Evolutionary conservation across 2,888 invertebrate genomes (phyloP).

Genomic region (Drosophila mayaguana): DNA sequence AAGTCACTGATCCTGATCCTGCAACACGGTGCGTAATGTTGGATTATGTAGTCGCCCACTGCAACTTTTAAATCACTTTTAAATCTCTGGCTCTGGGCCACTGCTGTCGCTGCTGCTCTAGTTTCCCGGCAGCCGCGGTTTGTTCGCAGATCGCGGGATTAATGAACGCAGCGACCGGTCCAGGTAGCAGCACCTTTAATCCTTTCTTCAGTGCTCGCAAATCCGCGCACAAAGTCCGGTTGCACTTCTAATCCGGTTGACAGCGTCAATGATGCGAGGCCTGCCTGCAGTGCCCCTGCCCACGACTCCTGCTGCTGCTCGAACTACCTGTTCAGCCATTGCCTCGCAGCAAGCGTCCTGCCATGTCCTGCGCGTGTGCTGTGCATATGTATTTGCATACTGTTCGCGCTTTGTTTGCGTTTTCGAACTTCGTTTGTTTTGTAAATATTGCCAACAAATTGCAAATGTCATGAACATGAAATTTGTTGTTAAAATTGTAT

Average conservation of each 20-base stretch:
- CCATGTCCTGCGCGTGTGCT: slow-evolving; percentile 10
- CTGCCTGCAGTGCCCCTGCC: slow-evolving; percentile 12
- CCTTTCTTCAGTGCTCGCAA: slow-evolving; percentile 64
- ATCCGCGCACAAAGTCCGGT: slow-evolving; percentile 71
- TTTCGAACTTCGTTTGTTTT: slow-evolving; percentile 59
- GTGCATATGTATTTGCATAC: slow-evolving; percentile 55
- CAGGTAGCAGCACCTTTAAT: slow-evolving; percentile 71
- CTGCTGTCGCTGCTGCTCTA: slow-evolving; percentile 50
- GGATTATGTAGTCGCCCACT: slow-evolving; percentile 63
- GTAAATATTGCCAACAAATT: slow-evolving; percentile 58
- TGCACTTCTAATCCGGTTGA: slow-evolving; percentile 73
- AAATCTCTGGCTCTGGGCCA: slow-evolving; percentile 32
- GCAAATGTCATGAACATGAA: slow-evolving; percentile 1
- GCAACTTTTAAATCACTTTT: slow-evolving; percentile 66
- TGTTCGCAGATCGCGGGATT: slow-evolving; percentile 55
- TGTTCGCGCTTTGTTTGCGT: slow-evolving; percentile 48
- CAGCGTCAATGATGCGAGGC: slow-evolving; percentile 58
- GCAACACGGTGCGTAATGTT: slow-evolving; percentile 67
- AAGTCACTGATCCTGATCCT: slow-evolving; percentile 53
- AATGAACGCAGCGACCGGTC: slow-evolving; percentile 56
- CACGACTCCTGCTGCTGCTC: slow-evolving; percentile 1
- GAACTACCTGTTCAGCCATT: slow-evolving; percentile 22
- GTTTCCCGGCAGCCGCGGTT: slow-evolving; percentile 50
- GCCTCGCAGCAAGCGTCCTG: slow-evolving; percentile 8
- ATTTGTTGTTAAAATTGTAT: background rate